Percentiles rank a stretch among this genome's conserved stretches.
These are phyloP conservation scores for Bovichtus diacanthus DNA, from an alignment of 2,797 vertebrate species.

Conservation along the genomic window DNA sequence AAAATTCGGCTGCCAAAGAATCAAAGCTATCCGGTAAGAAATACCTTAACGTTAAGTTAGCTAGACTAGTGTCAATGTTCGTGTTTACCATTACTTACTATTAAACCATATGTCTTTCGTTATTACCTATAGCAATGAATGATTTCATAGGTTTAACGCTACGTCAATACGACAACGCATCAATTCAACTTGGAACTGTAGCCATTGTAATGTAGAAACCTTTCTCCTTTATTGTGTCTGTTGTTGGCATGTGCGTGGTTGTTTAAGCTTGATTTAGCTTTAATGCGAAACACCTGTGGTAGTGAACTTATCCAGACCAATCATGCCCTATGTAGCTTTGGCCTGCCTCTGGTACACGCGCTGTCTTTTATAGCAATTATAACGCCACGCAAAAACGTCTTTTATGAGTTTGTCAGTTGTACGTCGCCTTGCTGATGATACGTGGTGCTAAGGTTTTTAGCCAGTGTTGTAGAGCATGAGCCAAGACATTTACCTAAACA, in stretches of 20 bases:
- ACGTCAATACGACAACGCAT: not conserved
- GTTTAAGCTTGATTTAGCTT: constrained; percentile 8
- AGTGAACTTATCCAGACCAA: not conserved
- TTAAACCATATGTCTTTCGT: not conserved
- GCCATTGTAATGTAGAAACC: not conserved
- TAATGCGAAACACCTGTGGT: constrained; percentile 62
- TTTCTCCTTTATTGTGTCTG: not conserved
- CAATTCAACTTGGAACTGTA: not conserved
- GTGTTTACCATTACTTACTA: not conserved
- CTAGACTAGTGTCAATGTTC: not conserved
- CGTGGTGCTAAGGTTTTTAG: not conserved
- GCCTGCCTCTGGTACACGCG: not conserved
- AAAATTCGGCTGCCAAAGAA: constrained; percentile 83
- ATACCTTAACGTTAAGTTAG: not conserved
- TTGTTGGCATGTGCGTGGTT: not conserved
- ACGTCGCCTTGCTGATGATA: too few species aligned
- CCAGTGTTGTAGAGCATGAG: not conserved
- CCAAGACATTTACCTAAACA: not conserved
- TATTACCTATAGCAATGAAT: not conserved
- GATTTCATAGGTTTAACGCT: not conserved
- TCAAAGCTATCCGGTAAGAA: constrained; percentile 86
- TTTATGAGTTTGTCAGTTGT: not conserved
- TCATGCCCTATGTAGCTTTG: not conserved
- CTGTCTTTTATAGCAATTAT: not conserved
- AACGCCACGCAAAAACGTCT: not conserved